Evolutionary conservation across 2,888 invertebrate genomes (phyloP), one percentile per base, ranked within the genome.

Genomic region (Campoletis raptor): DNA sequence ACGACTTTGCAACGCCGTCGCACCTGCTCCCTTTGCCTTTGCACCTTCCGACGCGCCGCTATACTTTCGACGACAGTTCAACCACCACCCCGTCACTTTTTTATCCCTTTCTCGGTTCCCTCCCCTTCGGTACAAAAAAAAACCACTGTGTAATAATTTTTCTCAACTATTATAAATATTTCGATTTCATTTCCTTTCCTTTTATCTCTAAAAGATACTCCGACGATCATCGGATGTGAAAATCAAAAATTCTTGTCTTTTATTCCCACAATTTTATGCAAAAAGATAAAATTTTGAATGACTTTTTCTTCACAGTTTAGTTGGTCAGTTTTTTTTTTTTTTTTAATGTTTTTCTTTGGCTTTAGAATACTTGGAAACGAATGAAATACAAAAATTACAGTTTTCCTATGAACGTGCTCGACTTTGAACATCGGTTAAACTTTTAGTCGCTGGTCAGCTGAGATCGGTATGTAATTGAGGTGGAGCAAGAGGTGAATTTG

Each of bases 11-110:
- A 67, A 83, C 45, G 70, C 88, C 85, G 84, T 86, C 87, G 85
- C 89, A 89, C 89, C 90, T 90, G 90, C 90, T 88, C 66, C 80
- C 79, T 36, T 79, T 82, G 76, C 83, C 83, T 87, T 81, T 89
- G 86, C 88, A 86, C 87, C 88, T 88, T 88, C 87, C 85, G 85
- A 82, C 83, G 84, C 85, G 57, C 80, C 77, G 78, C 81, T 73
- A 21, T 67, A 73, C 52, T 52, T 24, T 21, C 45, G 61, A 80
- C 79, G 86, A 83, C 84, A 81, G 78, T 67, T 52, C 80, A 64
- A 74, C 84, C 64, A 81, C 73, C 83, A 74, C 82, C 73, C 70
- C 74, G 70, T 83, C 73, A 24, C 64, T 70, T 84, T 86, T 80
- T 86, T 78, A 30, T 69, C 76, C 69, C 4, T 40, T 61, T n/a